Evolutionary conservation across 1,140 invertebrate species (phyloP).

Genomic region (Trypoxylus dichotomus): DNA sequence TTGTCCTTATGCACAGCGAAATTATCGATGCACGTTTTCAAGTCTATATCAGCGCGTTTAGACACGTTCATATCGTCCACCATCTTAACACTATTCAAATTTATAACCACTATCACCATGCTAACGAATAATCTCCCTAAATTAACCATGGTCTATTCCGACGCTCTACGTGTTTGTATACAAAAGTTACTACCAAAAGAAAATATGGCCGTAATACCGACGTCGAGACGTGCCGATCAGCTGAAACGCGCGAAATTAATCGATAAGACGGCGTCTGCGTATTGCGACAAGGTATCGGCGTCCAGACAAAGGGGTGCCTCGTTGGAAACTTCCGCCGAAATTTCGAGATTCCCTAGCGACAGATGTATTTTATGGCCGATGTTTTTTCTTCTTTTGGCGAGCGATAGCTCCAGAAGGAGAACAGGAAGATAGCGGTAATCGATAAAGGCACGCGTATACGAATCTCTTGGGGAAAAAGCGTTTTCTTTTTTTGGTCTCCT

Average conservation of each 20-base stretch:
- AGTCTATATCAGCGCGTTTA: slow-evolving; percentile 48
- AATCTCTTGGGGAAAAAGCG: too few species aligned
- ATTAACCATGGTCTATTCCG: not conserved
- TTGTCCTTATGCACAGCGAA: slow-evolving; percentile 86
- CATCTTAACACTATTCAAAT: not conserved
- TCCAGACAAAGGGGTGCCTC: not conserved
- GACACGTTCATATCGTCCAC: slow-evolving; percentile 6
- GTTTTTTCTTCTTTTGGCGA: not conserved
- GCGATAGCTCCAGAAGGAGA: not conserved
- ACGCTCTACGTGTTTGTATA: not conserved
- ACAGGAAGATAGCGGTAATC: not conserved
- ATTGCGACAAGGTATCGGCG: too few species aligned
- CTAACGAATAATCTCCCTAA: not conserved
- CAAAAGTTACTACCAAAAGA: not conserved
- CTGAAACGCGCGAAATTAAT: not conserved
- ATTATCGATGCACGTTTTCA: slow-evolving; percentile 60
- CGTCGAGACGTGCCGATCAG: not conserved
- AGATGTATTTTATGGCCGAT: not conserved
- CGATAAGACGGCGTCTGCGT: not conserved
- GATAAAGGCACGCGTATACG: not conserved
- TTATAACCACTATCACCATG: not conserved
- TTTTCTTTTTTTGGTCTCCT: too few species aligned
- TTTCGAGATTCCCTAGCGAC: not conserved
- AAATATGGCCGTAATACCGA: not conserved
- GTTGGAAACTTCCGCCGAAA: not conserved